Evolutionary conservation across 2,888 invertebrate species (phyloP).

Genomic region (Cremastinae sp.): DNA sequence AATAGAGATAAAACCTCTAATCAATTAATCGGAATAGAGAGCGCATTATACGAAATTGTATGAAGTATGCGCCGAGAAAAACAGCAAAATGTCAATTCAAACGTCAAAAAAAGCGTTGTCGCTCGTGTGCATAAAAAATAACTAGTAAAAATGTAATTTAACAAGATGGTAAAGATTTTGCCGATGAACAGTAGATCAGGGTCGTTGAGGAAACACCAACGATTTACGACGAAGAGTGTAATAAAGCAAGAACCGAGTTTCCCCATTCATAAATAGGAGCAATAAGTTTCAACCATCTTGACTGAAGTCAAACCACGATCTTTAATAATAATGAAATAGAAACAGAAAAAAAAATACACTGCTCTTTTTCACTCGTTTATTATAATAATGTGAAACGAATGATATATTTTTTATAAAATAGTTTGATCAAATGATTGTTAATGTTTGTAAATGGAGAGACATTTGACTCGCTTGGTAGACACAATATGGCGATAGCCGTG

Average conservation of each 20-base stretch:
- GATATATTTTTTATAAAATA: not conserved
- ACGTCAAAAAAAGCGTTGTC: no score
- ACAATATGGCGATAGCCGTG: slow-evolving; percentile 48
- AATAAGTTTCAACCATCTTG: slow-evolving; percentile 71
- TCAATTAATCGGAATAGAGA: no score
- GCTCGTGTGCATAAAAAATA: no score
- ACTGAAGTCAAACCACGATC: slow-evolving; percentile 57
- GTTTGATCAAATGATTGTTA: not conserved
- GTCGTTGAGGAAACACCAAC: slow-evolving; percentile 11
- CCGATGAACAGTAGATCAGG: slow-evolving; percentile 7
- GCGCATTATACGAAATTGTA: no score
- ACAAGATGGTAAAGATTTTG: slow-evolving; percentile 43
- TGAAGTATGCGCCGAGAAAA: no score
- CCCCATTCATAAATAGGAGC: slow-evolving; percentile 76
- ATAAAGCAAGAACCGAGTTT: slow-evolving; percentile 51
- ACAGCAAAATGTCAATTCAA: no score
- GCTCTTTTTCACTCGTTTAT: not conserved
- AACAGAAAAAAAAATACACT: slow-evolving; percentile 16
- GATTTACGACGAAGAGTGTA: slow-evolving; percentile 14
- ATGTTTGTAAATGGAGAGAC: slow-evolving; percentile 2
- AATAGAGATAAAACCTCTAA: no score
- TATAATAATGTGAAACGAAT: not conserved
- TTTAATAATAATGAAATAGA: not conserved
- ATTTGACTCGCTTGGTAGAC: not conserved
- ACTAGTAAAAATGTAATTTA: slow-evolving; percentile 23